Conservation (phyloP, 64 coral and sea anemone species). For the Porites australiensis region DNA sequence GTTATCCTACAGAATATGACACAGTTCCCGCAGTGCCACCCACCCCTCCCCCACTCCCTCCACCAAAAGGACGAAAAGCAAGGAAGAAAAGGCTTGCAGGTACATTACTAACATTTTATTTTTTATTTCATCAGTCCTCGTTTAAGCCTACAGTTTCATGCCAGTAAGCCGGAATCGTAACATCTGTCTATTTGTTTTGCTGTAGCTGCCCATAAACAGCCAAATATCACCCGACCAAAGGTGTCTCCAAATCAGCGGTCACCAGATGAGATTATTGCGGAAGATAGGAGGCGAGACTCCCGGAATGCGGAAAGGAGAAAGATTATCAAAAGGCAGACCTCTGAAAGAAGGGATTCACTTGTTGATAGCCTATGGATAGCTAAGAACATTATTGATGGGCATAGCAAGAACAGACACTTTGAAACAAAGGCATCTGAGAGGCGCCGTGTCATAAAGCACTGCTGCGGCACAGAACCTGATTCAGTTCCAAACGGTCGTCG, state of each 20-base stretch:
- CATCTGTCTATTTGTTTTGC: no score
- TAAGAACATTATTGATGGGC: background rate
- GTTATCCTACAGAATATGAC: background rate
- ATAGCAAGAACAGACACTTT: background rate
- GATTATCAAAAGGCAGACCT: background rate
- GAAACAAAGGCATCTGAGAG: background rate
- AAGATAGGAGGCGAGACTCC: background rate
- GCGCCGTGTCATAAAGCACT: background rate
- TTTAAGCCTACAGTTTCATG: no score
- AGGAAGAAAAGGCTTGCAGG: no score
- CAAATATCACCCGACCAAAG: no score
- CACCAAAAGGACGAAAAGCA: no score
- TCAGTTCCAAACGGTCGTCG: background rate
- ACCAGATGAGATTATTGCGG: background rate
- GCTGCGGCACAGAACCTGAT: background rate
- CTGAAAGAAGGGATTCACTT: background rate
- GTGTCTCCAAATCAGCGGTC: background rate
- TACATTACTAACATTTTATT: no score
- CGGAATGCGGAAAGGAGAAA: slow-evolving; percentile 1
- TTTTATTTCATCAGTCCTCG: no score
- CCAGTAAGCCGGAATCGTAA: no score
- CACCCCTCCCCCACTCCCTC: no score
- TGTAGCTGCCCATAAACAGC: no score
- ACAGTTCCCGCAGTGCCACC: no score
- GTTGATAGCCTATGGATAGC: background rate